These are phyloP conservation scores for Poeciliopsis infans DNA, from an alignment of 2,797 vertebrate species.

Conservation along the genomic window DNA sequence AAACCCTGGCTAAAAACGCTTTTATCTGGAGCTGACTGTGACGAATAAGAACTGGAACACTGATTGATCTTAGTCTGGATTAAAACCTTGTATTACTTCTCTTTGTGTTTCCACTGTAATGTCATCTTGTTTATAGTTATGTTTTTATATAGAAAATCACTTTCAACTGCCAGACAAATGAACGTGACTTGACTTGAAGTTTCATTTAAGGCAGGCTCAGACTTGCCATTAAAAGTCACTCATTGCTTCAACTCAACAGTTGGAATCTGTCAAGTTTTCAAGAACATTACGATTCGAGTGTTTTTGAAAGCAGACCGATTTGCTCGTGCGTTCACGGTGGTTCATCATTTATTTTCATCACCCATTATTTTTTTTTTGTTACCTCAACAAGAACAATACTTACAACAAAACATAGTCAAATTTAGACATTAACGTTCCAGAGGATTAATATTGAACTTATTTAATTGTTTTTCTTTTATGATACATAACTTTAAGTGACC, in stretches of 20 bases:
- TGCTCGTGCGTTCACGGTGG: background rate
- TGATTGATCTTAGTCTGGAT: no score
- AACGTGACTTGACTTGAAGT: background rate
- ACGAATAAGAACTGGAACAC: no score
- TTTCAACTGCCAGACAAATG: background rate
- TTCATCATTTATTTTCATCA: background rate
- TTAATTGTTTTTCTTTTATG: background rate
- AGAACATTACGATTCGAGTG: background rate
- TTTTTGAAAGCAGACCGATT: background rate
- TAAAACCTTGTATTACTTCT: background rate
- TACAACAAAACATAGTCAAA: background rate
- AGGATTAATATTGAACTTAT: background rate
- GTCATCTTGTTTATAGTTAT: background rate
- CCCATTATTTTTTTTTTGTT: no score
- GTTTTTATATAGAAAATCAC: background rate
- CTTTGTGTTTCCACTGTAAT: background rate
- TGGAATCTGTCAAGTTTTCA: background rate
- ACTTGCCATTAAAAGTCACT: background rate
- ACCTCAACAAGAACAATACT: background rate
- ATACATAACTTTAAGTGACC: background rate
- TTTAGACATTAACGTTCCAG: background rate
- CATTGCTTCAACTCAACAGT: background rate
- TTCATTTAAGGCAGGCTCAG: background rate
- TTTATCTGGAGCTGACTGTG: no score
- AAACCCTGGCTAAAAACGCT: no score